phyloP scores from a whole-genome alignment of 2,113 vertebrate genomes.

The Pogonocichla stellata region DNA sequence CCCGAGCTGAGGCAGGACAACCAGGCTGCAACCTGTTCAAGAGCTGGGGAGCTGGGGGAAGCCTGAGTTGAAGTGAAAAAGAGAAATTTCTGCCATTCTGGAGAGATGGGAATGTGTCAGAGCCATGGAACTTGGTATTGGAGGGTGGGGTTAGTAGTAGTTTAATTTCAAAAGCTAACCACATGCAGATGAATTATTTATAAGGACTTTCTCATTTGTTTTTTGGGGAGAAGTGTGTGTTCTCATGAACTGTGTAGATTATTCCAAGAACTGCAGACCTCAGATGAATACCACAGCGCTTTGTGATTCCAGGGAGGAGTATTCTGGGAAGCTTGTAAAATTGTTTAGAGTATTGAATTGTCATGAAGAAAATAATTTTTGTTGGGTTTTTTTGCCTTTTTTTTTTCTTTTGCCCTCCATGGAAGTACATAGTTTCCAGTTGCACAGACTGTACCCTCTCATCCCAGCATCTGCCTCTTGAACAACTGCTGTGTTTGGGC shows the following conservation, averaged over 20 bases:
- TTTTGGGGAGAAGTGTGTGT: background rate
- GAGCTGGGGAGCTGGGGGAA: background rate
- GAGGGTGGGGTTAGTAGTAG: background rate
- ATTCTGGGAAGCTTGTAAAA: constrained; percentile 40
- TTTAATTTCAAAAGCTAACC: background rate
- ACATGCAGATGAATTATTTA: background rate
- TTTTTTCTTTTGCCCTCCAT: background rate
- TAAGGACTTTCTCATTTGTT: background rate
- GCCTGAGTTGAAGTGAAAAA: background rate
- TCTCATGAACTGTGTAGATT: background rate
- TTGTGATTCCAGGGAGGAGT: background rate
- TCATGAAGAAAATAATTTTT: background rate
- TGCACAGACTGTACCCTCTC: background rate
- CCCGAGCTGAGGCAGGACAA: background rate
- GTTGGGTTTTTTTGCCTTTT: background rate
- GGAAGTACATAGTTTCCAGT: background rate
- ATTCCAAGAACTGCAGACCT: constrained; percentile 46
- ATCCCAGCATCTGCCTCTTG: background rate
- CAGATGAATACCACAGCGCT: background rate
- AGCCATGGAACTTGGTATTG: background rate
- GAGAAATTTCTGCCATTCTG: background rate
- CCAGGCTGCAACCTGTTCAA: background rate
- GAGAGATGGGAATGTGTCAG: background rate
- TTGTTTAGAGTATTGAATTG: background rate
- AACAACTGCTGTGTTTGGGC: background rate